Evolutionary conservation across 2,797 vertebrate species (phyloP).

Genomic region (Prionace glauca): DNA sequence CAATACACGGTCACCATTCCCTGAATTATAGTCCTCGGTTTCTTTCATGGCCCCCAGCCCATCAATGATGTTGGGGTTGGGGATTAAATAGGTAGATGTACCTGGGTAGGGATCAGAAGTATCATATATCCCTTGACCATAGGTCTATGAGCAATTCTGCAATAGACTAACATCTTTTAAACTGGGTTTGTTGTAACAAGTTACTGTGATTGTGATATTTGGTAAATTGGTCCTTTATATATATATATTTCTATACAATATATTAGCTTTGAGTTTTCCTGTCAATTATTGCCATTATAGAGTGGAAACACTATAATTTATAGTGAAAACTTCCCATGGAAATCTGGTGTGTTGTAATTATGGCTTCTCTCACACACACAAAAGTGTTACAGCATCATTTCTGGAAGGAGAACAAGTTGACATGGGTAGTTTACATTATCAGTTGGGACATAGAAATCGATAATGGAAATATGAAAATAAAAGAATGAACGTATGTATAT

Average conservation of each 20-base stretch:
- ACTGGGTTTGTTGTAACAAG: background rate
- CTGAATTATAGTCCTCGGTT: background rate
- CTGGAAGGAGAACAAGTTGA: background rate
- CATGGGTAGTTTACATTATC: background rate
- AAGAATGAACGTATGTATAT: background rate
- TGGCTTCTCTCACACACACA: too few relatives aligned
- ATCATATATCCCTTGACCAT: background rate
- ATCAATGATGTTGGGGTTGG: background rate
- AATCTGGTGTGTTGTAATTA: background rate
- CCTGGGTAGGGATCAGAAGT: background rate
- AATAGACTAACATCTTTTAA: background rate
- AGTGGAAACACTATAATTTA: background rate
- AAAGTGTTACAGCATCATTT: background rate
- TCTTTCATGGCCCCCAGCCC: background rate
- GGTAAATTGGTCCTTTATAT: background rate
- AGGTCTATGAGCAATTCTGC: background rate
- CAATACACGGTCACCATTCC: background rate
- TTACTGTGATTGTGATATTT: background rate
- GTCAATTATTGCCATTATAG: background rate
- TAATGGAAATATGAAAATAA: background rate
- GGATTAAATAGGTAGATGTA: background rate
- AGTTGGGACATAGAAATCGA: background rate
- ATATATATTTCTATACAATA: background rate
- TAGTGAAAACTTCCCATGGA: background rate
- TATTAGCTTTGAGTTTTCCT: background rate